Conservation (phyloP, 1,140 invertebrate genomes). For the Leptinotarsa undecemlineata region DNA sequence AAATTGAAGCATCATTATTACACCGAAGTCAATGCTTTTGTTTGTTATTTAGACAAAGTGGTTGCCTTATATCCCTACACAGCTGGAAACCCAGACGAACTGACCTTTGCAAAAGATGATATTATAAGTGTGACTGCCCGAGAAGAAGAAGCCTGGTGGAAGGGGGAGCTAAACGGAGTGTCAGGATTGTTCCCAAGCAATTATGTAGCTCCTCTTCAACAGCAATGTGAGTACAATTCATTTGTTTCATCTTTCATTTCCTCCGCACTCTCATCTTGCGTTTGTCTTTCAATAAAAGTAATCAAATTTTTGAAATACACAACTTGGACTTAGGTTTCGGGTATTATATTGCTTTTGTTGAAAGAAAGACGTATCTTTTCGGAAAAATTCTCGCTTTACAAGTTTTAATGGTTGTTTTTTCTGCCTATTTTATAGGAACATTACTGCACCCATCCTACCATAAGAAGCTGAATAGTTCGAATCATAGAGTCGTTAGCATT, state of each 20-base stretch:
- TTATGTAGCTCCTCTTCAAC: constrained; percentile 73
- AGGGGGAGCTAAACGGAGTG: constrained; percentile 85
- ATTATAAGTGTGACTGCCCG: constrained; percentile 89
- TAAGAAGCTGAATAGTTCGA: constrained; percentile 47
- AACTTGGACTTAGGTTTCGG: background rate
- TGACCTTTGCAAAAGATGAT: constrained; percentile 92
- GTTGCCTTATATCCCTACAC: constrained; percentile 90
- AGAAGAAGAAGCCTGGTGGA: constrained; percentile 96
- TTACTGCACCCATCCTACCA: constrained; percentile 54
- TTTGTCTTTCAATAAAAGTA: constrained; percentile 2
- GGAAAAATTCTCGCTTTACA: background rate
- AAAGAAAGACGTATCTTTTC: background rate
- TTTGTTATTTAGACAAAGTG: constrained; percentile 74
- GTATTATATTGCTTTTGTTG: background rate
- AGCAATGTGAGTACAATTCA: constrained; percentile 62
- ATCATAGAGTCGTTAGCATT: constrained; percentile 33
- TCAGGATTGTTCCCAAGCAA: constrained; percentile 91
- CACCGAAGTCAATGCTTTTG: background rate
- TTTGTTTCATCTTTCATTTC: background rate
- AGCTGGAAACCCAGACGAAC: constrained; percentile 91
- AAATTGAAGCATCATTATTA: too few species aligned
- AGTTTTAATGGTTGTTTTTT: background rate
- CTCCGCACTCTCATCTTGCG: background rate
- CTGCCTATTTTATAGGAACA: constrained; percentile 49
- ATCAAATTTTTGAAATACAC: background rate